Percentiles rank a stretch among this genome's conserved stretches.
These are phyloP conservation scores for Helicorthomorpha holstii DNA, from an alignment of 1,140 invertebrate species.

Conservation along the genomic window DNA sequence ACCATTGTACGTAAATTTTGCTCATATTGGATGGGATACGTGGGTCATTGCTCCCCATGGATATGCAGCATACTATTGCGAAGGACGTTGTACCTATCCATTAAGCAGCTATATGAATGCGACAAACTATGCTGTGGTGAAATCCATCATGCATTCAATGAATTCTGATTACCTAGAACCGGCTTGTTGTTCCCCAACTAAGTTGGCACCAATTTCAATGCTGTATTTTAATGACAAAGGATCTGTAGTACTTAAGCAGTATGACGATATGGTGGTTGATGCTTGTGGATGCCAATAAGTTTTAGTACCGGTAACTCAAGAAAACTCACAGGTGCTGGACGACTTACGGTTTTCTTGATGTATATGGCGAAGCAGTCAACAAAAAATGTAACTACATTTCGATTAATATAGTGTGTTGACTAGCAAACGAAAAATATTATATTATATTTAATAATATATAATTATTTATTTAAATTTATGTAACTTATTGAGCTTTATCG, in stretches of 20 bases:
- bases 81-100: conserved; percentile 22
- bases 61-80: conserved; percentile 22
- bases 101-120: conserved; percentile 21
- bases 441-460: too few species aligned
- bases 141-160: conserved; percentile 22
- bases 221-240: conserved; percentile 22
- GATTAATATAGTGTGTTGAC: too few species aligned
- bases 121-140: conserved; percentile 26
- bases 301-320: too few species aligned
- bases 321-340: too few species aligned
- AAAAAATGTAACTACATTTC: too few species aligned
- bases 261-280: conserved; percentile 23
- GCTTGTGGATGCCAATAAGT: conserved; percentile 24
- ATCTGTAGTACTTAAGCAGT: conserved; percentile 22
- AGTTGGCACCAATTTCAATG: conserved; percentile 20
- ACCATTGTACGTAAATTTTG: conserved; percentile 20
- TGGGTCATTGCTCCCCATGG: conserved; percentile 26
- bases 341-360: too few species aligned
- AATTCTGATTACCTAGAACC: conserved; percentile 18
- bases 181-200: conserved; percentile 22
- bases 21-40: conserved; percentile 21
- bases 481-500: too few species aligned
- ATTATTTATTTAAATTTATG: too few species aligned
- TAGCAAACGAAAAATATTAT: too few species aligned
- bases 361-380: too few species aligned